phyloP scores from a whole-genome alignment of 1,140 invertebrate species.

The Maniola jurtina region DNA sequence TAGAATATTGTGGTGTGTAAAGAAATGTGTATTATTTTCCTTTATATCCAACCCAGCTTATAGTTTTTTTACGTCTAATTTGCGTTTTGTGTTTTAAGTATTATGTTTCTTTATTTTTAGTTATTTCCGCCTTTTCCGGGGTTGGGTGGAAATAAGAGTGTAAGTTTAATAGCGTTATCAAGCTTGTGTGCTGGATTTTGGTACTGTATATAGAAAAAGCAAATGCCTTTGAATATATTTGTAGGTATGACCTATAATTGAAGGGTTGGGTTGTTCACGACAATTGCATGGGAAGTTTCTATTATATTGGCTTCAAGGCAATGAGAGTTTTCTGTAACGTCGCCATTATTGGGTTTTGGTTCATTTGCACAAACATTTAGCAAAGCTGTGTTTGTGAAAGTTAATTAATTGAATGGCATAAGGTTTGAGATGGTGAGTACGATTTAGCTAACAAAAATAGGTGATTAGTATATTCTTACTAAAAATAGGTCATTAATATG shows the following conservation, averaged over 20 bases:
- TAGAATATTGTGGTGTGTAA: background rate
- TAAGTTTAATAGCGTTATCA: slow-evolving; percentile 59
- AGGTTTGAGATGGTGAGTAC: slow-evolving; percentile 24
- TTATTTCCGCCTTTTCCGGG: slow-evolving; percentile 66
- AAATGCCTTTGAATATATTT: background rate
- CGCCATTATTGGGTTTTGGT: background rate
- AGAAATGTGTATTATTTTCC: slow-evolving; percentile 1
- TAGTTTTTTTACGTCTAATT: slow-evolving; percentile 13
- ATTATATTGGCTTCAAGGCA: background rate
- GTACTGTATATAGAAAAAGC: slow-evolving; percentile 41
- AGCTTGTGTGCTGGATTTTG: slow-evolving; percentile 61
- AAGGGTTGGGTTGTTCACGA: background rate
- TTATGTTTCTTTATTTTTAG: slow-evolving; percentile 70
- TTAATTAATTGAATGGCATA: slow-evolving; percentile 4
- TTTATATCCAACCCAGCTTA: slow-evolving; percentile 12
- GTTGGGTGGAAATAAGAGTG: slow-evolving; percentile 67
- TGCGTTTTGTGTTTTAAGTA: slow-evolving; percentile 41
- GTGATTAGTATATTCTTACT: background rate
- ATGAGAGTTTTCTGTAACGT: background rate
- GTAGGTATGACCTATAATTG: background rate
- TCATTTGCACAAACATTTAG: slow-evolving; percentile 2
- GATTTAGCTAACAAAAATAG: background rate
- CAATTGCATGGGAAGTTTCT: background rate
- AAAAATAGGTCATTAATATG: background rate
- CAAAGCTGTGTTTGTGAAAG: background rate